Percentiles rank a stretch among this genome's conserved stretches.
Evolutionary conservation across 2,797 vertebrate genomes (phyloP).

Genomic region (Cynodonichthys magdalenae): DNA sequence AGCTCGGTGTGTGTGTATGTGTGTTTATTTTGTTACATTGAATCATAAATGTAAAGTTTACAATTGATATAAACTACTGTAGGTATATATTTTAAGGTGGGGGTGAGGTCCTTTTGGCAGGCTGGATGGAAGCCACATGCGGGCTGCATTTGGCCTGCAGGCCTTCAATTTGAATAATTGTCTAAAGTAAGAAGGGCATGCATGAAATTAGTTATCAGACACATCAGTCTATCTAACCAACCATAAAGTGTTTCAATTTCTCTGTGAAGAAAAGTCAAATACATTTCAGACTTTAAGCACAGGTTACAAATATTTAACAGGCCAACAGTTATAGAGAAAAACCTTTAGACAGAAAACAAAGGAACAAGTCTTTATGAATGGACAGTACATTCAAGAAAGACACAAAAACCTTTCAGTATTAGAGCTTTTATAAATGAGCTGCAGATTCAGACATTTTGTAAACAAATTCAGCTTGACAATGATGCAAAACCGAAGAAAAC

Average conservation of each 20-base stretch:
- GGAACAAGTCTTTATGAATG: too few species aligned
- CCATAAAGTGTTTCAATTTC: neutral
- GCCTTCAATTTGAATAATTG: too few species aligned
- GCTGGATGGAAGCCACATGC: too few species aligned
- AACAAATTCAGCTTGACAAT: neutral
- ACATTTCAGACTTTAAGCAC: neutral
- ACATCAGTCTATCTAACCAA: neutral
- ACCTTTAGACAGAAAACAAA: neutral
- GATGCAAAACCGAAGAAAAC: neutral
- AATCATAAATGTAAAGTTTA: too few species aligned
- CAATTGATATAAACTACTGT: too few species aligned
- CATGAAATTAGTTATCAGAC: constrained; percentile 6
- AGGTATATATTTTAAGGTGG: neutral
- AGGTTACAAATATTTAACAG: too few species aligned
- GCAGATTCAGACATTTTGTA: neutral
- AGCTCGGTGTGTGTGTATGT: too few species aligned
- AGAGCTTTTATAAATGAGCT: neutral
- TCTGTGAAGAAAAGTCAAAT: neutral
- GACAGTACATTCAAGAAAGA: too few species aligned
- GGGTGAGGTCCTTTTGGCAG: too few species aligned
- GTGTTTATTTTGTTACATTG: too few species aligned
- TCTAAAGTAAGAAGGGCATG: neutral
- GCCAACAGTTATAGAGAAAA: neutral
- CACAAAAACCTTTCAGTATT: too few species aligned
- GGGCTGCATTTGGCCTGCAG: too few species aligned